Base-by-base conservation (phyloP, 2,797 vertebrate genomes). In the Microctenopoma steveboyesi region DNA sequence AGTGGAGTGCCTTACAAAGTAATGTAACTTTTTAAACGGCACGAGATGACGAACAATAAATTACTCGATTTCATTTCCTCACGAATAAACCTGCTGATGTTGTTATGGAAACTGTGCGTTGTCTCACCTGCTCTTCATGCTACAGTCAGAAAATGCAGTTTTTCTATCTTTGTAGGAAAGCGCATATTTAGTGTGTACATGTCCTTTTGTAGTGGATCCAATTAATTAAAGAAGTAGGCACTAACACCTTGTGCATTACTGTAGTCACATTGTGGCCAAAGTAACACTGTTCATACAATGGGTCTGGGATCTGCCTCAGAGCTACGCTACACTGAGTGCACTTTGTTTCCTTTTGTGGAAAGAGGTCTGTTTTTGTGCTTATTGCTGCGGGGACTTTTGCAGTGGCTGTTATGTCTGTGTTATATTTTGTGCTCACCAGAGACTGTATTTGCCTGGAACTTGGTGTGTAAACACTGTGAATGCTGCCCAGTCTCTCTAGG, bases 401-500 rank as follows among this genome's bases (percentile, higher is more conserved):
- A 64, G 52, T 68, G 73, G 69, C 71, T 85, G 60, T 73, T 74
- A 47, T 82, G 69, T 83, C 65, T 86, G 74, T 74, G 25, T 76
- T 64, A 42, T 74, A 69, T 82, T 76, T 72, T 89, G 64, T 87
- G 59, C 66, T 72, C 75, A 78, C 68, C 66, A 79, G 79, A 85
- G 75, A 79, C 64, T 88, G 60, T 57, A 18, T 74, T 69, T 88
- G 64, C 64, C 70, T 79, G 69, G 73, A 79, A 81, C 72, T 83
- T 22, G 11, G 83, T 89, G 80, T 91, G 83, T 93, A 93, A 95
- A 94, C 87, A 84, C 82, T 92, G 90, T 94, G 93, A 91, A 90
- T 96, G 90, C 93, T 95, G 88, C 93, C 95, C 93, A 99, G 97
- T 92, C 92, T 93, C 92, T 96, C 97, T 92, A 99, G 97, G 95